A percentile compares a stretch with the other conserved stretches of the same genome.
Conservation (phyloP, 2,888 invertebrate genomes). For the Bruchidius siliquastri region DNA sequence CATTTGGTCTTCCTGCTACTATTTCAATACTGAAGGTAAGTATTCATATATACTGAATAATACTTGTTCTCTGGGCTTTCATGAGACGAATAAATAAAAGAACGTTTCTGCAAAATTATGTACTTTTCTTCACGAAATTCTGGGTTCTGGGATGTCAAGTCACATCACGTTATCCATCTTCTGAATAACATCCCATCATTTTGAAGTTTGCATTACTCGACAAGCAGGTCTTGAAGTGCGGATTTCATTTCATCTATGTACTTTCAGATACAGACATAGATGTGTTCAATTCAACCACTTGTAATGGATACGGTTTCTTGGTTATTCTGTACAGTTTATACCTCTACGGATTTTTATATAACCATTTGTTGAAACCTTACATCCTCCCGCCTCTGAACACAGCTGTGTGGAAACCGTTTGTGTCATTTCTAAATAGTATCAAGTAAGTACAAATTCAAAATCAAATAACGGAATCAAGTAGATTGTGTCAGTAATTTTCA, state of each 20-base stretch:
- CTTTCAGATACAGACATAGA: background rate
- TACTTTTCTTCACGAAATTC: too few relatives aligned
- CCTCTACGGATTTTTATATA: conserved; percentile 20
- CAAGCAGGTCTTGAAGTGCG: too few relatives aligned
- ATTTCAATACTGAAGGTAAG: background rate
- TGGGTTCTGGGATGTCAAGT: too few relatives aligned
- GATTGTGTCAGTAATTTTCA: too few relatives aligned
- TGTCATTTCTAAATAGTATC: conserved; percentile 12
- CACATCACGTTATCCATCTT: too few relatives aligned
- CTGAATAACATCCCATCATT: too few relatives aligned
- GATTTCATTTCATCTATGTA: too few relatives aligned
- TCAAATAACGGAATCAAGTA: too few relatives aligned
- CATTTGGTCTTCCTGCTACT: background rate
- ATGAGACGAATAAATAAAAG: background rate
- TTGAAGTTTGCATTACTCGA: too few relatives aligned
- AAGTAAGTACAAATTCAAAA: conserved; percentile 13
- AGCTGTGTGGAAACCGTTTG: conserved; percentile 17
- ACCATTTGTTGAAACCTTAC: conserved; percentile 20
- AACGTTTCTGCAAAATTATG: too few relatives aligned
- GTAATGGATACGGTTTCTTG: conserved; percentile 28
- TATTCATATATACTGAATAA: background rate
- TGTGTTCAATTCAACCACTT: conserved; percentile 19
- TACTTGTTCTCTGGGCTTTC: background rate
- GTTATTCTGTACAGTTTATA: conserved; percentile 26
- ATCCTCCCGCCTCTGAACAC: conserved; percentile 19